These are phyloP conservation scores for Lepidurus couesii DNA, from an alignment of 1,140 invertebrate genomes.

Conservation along the genomic window DNA sequence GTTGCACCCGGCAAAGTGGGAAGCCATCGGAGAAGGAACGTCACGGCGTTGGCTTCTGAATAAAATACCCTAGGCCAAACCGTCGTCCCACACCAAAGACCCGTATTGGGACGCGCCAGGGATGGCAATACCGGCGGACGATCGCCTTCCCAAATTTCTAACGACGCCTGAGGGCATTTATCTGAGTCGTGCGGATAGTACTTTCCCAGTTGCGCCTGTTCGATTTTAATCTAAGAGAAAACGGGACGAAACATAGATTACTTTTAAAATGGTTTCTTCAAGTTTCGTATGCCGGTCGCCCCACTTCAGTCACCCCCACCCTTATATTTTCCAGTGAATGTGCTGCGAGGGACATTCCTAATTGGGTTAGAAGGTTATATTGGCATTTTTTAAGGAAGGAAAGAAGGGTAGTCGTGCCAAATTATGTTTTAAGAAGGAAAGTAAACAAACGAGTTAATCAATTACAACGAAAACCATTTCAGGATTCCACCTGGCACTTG, in stretches of 20 bases:
- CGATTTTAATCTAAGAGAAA: slow-evolving; percentile 27
- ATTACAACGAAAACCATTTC: too few relatives aligned
- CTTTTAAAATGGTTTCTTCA: not conserved
- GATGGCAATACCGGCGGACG: slow-evolving; percentile 29
- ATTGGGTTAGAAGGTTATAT: too few relatives aligned
- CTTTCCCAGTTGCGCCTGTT: slow-evolving; percentile 11
- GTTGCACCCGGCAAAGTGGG: not conserved
- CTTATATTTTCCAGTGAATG: too few relatives aligned
- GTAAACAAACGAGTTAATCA: too few relatives aligned
- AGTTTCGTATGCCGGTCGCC: too few relatives aligned
- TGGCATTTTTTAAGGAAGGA: too few relatives aligned
- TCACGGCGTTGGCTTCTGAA: slow-evolving; percentile 33
- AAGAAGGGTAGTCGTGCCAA: too few relatives aligned
- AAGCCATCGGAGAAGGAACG: slow-evolving; percentile 29
- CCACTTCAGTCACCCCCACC: too few relatives aligned
- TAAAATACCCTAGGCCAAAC: slow-evolving; percentile 32
- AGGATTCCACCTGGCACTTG: too few relatives aligned
- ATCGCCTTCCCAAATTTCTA: slow-evolving; percentile 35
- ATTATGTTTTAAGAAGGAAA: too few relatives aligned
- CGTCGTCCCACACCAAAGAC: slow-evolving; percentile 34
- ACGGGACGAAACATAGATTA: not conserved
- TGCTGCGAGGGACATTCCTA: too few relatives aligned
- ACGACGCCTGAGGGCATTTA: slow-evolving; percentile 31
- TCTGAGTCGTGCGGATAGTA: slow-evolving; percentile 24
- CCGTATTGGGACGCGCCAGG: not conserved